Evolutionary conservation across 2,888 invertebrate species (phyloP).

Genomic region (Parnassius apollo): DNA sequence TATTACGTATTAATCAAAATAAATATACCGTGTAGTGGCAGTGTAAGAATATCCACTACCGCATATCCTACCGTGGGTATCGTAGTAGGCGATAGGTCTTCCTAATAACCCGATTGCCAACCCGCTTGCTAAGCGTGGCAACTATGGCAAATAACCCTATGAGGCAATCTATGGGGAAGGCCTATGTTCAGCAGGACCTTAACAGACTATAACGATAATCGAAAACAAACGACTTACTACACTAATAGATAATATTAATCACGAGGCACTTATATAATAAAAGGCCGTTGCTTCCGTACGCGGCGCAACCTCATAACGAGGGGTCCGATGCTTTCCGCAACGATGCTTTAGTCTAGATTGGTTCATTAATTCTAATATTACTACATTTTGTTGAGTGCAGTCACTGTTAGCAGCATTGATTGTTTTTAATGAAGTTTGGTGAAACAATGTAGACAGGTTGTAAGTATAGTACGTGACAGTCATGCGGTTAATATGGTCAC

Average conservation of each 20-base stretch:
- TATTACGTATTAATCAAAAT: no score
- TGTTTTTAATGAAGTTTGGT: not conserved
- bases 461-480: not conserved
- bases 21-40: no score
- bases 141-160: no score
- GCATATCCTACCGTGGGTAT: no score
- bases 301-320: conserved; percentile 16
- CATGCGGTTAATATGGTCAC: no score
- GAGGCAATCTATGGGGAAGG: no score
- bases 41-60: no score
- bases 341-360: conserved; percentile 7
- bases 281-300: conserved; percentile 3
- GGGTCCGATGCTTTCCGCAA: conserved; percentile 7
- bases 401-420: conserved; percentile 20
- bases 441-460: not conserved
- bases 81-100: no score
- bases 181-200: no score
- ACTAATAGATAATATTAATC: conserved; percentile 7
- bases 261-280: conserved; percentile 13
- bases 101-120: no score
- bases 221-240: not conserved
- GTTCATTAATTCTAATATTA: conserved; percentile 27
- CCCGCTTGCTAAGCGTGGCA: no score
- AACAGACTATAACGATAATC: no score
- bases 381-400: conserved; percentile 20